These are phyloP conservation scores for Agrochola lota DNA, from an alignment of 2,888 invertebrate genomes.

Conservation along the genomic window DNA sequence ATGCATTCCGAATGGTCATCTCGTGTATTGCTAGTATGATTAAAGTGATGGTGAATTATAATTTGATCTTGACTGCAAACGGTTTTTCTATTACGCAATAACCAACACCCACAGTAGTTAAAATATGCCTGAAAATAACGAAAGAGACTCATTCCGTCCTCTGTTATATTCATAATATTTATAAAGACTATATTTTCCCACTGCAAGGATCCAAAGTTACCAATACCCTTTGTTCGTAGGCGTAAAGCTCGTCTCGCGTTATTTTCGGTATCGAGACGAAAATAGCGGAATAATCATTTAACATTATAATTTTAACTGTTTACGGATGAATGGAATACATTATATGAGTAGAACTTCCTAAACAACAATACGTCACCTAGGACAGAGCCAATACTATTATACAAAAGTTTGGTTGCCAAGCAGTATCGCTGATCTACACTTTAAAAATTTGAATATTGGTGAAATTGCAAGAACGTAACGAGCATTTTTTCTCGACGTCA, in stretches of 20 bases:
- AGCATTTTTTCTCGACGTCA: not conserved
- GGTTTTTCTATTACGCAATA: too few relatives aligned
- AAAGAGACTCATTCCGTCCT: too few relatives aligned
- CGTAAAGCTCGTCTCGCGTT: not conserved
- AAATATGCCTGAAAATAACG: too few relatives aligned
- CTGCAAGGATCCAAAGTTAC: not conserved
- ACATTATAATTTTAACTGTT: not conserved
- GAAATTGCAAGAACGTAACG: not conserved
- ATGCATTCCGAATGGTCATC: too few relatives aligned
- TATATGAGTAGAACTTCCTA: not conserved
- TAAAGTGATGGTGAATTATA: too few relatives aligned
- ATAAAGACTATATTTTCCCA: not conserved
- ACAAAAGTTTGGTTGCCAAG: not conserved
- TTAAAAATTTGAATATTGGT: not conserved
- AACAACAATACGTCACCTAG: not conserved
- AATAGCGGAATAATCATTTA: not conserved
- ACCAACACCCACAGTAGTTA: too few relatives aligned
- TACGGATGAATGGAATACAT: not conserved
- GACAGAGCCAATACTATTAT: too few relatives aligned
- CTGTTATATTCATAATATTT: too few relatives aligned
- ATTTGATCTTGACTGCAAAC: too few relatives aligned
- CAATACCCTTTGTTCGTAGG: not conserved
- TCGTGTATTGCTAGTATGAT: too few relatives aligned
- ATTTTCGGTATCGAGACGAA: not conserved
- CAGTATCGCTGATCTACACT: not conserved